Evolutionary conservation across 2,888 invertebrate species (phyloP).

Genomic region (Sarcophaga rosellei): DNA sequence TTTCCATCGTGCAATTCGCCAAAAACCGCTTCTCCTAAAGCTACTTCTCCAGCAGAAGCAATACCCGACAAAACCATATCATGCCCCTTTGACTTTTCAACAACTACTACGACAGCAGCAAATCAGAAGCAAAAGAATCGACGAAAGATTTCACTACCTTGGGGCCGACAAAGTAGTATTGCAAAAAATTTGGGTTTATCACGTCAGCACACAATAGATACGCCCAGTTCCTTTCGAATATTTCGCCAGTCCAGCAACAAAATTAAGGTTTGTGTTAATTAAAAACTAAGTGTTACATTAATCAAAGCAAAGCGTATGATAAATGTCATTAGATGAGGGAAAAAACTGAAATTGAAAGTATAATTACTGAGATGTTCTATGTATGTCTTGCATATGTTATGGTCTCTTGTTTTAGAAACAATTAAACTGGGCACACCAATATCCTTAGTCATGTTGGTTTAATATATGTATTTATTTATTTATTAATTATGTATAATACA

Average conservation of each 20-base stretch:
- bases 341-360: no score
- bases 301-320: background rate
- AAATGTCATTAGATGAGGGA: no score
- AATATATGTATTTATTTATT: no score
- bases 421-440: no score
- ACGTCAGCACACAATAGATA: constrained; percentile 94
- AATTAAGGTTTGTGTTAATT: constrained; percentile 79
- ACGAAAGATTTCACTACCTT: constrained; percentile 93
- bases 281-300: background rate
- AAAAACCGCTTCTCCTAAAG: constrained; percentile 50
- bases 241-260: constrained; percentile 83
- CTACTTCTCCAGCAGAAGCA: constrained; percentile 58
- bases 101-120: constrained; percentile 67
- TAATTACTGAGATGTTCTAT: no score
- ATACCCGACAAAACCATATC: constrained; percentile 62
- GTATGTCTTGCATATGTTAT: no score
- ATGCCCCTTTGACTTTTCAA: constrained; percentile 69
- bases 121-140: constrained; percentile 86
- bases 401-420: no score
- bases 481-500: no score
- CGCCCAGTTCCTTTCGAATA: constrained; percentile 92
- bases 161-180: constrained; percentile 93
- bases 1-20: constrained; percentile 31
- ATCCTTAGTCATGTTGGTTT: no score
- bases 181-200: constrained; percentile 88